Conservation (phyloP, 2,113 vertebrate species). For the Dasypus novemcinctus region DNA sequence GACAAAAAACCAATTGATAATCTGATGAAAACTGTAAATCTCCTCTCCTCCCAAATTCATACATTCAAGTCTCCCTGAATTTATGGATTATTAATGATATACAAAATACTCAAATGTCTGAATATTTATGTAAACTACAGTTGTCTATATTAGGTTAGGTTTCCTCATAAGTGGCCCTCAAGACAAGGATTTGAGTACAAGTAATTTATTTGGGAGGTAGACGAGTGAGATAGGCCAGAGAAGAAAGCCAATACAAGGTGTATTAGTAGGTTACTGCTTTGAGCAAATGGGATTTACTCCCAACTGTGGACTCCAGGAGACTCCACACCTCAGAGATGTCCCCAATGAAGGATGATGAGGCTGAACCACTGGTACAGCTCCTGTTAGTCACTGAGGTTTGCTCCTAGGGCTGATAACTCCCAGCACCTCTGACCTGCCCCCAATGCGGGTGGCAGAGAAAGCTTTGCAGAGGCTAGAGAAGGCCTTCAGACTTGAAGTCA, state of each 20-base stretch:
- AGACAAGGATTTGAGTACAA: background rate
- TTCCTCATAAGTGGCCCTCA: constrained; percentile 17
- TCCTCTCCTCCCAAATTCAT: background rate
- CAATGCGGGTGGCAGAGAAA: background rate
- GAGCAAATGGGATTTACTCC: background rate
- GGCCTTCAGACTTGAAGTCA: background rate
- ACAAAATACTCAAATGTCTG: background rate
- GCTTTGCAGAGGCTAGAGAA: background rate
- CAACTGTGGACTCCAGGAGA: background rate
- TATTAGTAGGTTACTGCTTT: background rate
- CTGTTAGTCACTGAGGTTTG: background rate
- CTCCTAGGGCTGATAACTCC: background rate
- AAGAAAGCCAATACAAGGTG: background rate
- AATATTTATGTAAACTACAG: background rate
- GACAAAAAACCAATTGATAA: background rate
- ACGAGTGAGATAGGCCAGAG: background rate
- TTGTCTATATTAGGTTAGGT: background rate
- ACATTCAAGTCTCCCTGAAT: background rate
- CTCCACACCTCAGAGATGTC: background rate
- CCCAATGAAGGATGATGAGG: background rate
- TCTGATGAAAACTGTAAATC: background rate
- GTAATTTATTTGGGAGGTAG: background rate
- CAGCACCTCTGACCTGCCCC: background rate
- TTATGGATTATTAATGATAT: background rate
- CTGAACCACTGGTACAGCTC: background rate